Conservation (phyloP, 2,113 vertebrate species). For the Zosterops hypoxanthus region DNA sequence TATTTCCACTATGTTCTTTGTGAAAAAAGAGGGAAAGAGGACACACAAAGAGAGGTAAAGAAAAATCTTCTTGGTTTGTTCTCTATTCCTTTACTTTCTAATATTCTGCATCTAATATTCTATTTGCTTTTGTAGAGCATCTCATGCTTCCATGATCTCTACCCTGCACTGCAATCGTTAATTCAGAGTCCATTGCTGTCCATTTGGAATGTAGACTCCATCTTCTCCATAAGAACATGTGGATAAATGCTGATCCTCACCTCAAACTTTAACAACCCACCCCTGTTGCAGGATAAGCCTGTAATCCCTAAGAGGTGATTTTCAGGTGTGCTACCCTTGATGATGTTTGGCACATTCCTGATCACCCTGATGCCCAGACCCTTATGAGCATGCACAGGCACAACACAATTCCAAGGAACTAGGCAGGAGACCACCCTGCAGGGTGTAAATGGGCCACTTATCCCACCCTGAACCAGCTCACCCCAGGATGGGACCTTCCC, state of each 20-base stretch:
- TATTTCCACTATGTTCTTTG: neutral
- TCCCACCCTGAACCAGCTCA: neutral
- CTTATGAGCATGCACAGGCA: neutral
- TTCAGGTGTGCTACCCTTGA: neutral
- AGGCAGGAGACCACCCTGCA: neutral
- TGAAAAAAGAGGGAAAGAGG: neutral
- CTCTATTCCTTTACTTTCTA: neutral
- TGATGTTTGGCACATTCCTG: neutral
- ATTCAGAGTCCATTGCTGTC: neutral
- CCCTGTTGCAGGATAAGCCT: neutral
- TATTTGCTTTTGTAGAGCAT: neutral
- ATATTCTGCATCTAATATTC: neutral
- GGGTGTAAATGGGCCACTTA: neutral
- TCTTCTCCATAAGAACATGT: fast-evolving
- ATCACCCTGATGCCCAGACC: neutral
- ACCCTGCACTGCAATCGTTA: neutral
- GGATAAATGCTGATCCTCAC: neutral
- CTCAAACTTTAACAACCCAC: neutral
- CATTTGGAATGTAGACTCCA: neutral
- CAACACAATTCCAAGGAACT: neutral
- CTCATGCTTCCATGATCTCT: neutral
- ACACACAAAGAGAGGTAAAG: neutral
- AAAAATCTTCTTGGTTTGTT: neutral
- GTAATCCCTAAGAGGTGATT: neutral
- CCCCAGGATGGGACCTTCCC: neutral